Conservation (phyloP, 2,888 invertebrate genomes). For the Argyresthia goedartella region DNA sequence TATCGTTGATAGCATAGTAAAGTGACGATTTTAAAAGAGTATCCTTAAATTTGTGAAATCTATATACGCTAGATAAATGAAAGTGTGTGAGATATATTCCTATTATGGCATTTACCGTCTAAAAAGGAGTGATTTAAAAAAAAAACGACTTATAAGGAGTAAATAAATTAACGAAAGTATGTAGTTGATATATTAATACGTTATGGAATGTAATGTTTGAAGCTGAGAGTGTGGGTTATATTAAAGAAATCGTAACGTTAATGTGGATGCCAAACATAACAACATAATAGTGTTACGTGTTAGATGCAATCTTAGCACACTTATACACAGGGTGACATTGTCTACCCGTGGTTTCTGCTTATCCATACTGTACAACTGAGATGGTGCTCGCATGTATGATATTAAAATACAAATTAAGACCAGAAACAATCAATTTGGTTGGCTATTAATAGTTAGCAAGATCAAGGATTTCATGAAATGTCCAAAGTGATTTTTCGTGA, state of each 20-base stretch:
- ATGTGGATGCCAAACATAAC: constrained; percentile 46
- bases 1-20: constrained; percentile 22
- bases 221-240: constrained; percentile 10
- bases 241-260: constrained; percentile 15
- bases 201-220: constrained; percentile 29
- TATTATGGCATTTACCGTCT: constrained; percentile 69
- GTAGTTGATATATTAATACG: constrained; percentile 41
- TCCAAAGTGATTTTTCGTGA: too few species aligned
- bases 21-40: constrained; percentile 26
- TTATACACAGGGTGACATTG: background rate
- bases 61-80: constrained; percentile 19
- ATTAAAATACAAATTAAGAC: too few species aligned
- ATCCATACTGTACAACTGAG: too few species aligned
- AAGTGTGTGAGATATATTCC: constrained; percentile 56
- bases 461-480: too few species aligned
- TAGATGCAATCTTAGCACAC: constrained; percentile 18
- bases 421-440: too few species aligned
- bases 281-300: constrained; percentile 29
- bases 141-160: constrained; percentile 41
- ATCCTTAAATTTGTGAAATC: constrained; percentile 17
- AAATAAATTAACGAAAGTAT: constrained; percentile 38
- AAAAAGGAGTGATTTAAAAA: constrained; percentile 58
- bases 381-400: too few species aligned
- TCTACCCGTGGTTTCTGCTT: too few species aligned
- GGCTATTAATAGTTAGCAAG: too few species aligned